These are phyloP conservation scores for Erinaceus europaeus DNA, from an alignment of 2,113 vertebrate genomes.

Conservation along the genomic window DNA sequence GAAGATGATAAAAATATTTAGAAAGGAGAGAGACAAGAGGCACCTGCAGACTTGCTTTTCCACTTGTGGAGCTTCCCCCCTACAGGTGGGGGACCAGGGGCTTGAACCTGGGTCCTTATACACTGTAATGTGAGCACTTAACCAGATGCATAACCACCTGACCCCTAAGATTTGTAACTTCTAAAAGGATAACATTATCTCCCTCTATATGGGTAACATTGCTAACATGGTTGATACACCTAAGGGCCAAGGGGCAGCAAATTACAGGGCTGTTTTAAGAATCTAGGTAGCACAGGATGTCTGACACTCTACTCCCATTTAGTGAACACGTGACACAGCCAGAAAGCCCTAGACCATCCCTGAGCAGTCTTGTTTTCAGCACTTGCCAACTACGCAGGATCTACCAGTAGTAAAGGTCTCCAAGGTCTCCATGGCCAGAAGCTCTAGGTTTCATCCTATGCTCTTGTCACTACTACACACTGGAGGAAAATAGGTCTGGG, in stretches of 20 bases:
- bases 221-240: too few relatives aligned
- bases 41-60: too few relatives aligned
- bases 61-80: too few relatives aligned
- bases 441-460: background rate
- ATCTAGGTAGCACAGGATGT: background rate
- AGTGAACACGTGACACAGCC: background rate
- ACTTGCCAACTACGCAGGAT: background rate
- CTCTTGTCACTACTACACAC: background rate
- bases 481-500: background rate
- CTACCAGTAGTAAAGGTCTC: background rate
- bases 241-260: background rate
- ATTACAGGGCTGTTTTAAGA: background rate
- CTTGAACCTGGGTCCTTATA: too few relatives aligned
- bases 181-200: background rate
- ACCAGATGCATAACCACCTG: too few relatives aligned
- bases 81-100: too few relatives aligned
- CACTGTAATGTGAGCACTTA: too few relatives aligned
- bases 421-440: background rate
- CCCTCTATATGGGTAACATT: background rate
- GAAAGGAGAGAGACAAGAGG: too few relatives aligned
- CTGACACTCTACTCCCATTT: background rate
- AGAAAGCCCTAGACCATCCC: background rate
- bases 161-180: too few relatives aligned
- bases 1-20: too few relatives aligned
- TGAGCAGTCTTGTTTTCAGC: background rate